Percentiles rank a stretch among this genome's conserved stretches.
Evolutionary conservation across 1,140 invertebrate genomes (phyloP).

Genomic region (Apis cerana): DNA sequence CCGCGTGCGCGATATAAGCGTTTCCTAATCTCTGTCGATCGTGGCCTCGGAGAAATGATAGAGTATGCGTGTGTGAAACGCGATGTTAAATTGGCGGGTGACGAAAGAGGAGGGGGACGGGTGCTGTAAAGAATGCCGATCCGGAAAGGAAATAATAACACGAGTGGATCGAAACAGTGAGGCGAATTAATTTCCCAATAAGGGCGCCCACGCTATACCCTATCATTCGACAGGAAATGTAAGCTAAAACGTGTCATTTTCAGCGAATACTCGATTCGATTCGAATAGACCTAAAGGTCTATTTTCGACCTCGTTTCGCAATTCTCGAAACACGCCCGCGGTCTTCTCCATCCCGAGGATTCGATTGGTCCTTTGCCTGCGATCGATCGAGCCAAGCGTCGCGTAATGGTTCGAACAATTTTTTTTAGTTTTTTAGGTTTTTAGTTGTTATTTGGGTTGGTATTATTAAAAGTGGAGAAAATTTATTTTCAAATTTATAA

Average conservation of each 20-base stretch:
- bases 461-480: too few relatives aligned
- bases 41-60: conserved; percentile 8
- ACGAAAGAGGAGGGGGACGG: conserved; percentile 41
- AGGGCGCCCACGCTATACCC: conserved; percentile 45
- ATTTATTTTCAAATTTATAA: too few relatives aligned
- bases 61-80: not conserved
- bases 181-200: conserved; percentile 71
- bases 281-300: not conserved
- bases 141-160: conserved; percentile 25
- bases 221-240: conserved; percentile 57
- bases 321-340: conserved; percentile 11
- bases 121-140: not conserved
- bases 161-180: conserved; percentile 29
- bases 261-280: conserved; percentile 42
- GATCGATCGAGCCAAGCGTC: not conserved
- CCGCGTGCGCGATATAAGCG: too few relatives aligned
- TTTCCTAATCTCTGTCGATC: too few relatives aligned
- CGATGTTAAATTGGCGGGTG: conserved; percentile 27
- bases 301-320: conserved; percentile 52
- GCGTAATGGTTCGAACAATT: not conserved
- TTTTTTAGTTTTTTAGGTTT: too few relatives aligned
- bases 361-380: not conserved
- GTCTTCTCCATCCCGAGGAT: conserved; percentile 36
- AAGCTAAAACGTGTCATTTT: conserved; percentile 71
- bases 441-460: too few relatives aligned